These are phyloP conservation scores for Rhabdomys pumilio DNA, from an alignment of 2,797 vertebrate species.

Conservation along the genomic window DNA sequence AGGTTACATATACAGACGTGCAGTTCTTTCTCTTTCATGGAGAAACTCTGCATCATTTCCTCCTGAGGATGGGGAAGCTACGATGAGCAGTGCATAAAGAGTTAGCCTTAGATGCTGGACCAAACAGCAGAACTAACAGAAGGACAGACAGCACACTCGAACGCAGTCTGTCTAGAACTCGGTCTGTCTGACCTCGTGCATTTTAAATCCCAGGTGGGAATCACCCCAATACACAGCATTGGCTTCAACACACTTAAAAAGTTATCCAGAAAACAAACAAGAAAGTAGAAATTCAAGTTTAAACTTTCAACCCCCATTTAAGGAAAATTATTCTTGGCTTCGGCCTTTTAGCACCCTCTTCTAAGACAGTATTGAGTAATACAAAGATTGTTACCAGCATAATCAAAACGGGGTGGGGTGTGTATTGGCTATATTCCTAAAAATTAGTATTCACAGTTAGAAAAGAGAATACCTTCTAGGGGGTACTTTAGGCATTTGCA, in stretches of 20 bases:
- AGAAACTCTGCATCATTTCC: not conserved
- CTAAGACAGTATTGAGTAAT: slow-evolving; percentile 56
- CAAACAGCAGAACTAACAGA: not conserved
- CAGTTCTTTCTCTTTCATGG: slow-evolving; percentile 2
- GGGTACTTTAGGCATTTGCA: slow-evolving; percentile 57
- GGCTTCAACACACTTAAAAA: not conserved
- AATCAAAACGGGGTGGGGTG: slow-evolving; percentile 57
- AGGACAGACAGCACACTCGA: not conserved
- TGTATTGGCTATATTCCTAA: slow-evolving; percentile 53
- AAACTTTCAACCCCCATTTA: slow-evolving; percentile 64
- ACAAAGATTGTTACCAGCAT: slow-evolving; percentile 68
- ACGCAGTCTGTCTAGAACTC: not conserved
- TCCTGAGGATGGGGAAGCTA: slow-evolving; percentile 11
- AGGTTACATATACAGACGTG: not conserved
- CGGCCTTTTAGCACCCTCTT: slow-evolving; percentile 55
- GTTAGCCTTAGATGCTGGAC: not conserved
- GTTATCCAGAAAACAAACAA: slow-evolving; percentile 45
- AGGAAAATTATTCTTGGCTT: slow-evolving; percentile 59
- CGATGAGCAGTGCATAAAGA: not conserved
- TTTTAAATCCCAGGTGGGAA: not conserved
- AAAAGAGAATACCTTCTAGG: slow-evolving; percentile 69
- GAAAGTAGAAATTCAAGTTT: slow-evolving; percentile 63
- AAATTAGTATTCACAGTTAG: slow-evolving; percentile 68
- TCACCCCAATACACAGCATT: not conserved
- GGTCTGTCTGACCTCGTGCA: not conserved